These are phyloP conservation scores for Podiceps cristatus DNA, from an alignment of 2,113 vertebrate genomes.

Conservation along the genomic window DNA sequence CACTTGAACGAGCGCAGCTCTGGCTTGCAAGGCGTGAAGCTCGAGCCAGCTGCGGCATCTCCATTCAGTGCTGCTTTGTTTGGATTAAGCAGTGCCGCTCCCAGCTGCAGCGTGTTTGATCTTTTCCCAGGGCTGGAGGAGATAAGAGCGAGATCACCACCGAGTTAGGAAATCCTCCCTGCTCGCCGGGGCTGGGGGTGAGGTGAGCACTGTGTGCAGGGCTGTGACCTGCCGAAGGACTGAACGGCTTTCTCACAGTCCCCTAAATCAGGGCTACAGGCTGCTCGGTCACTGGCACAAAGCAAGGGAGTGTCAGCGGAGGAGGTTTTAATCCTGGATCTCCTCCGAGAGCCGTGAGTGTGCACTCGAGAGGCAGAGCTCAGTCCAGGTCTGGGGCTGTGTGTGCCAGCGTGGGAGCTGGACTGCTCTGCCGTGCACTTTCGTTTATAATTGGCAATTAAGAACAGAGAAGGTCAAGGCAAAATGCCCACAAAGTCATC, in stretches of 20 bases:
- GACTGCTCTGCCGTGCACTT: accelerated
- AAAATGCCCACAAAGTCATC: background rate
- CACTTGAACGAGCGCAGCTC: background rate
- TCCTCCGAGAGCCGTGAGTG: accelerated
- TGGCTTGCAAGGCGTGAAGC: background rate
- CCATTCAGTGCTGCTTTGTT: background rate
- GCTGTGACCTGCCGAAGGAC: background rate
- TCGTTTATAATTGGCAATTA: background rate
- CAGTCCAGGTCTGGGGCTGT: background rate
- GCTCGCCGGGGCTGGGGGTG: background rate
- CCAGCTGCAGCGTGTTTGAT: background rate
- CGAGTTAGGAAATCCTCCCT: background rate
- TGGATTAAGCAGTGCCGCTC: background rate
- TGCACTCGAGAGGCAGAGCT: background rate
- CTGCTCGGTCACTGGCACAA: background rate
- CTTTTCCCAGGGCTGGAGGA: background rate
- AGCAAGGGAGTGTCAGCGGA: background rate
- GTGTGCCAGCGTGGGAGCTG: background rate
- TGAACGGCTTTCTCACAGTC: background rate
- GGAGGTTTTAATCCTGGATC: background rate
- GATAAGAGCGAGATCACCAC: background rate
- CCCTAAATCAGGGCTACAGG: background rate
- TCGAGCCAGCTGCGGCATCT: background rate
- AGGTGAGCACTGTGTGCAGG: accelerated
- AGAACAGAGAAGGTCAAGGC: background rate